Conservation (phyloP, 2,113 vertebrate genomes). For the Candoia aspera region DNA sequence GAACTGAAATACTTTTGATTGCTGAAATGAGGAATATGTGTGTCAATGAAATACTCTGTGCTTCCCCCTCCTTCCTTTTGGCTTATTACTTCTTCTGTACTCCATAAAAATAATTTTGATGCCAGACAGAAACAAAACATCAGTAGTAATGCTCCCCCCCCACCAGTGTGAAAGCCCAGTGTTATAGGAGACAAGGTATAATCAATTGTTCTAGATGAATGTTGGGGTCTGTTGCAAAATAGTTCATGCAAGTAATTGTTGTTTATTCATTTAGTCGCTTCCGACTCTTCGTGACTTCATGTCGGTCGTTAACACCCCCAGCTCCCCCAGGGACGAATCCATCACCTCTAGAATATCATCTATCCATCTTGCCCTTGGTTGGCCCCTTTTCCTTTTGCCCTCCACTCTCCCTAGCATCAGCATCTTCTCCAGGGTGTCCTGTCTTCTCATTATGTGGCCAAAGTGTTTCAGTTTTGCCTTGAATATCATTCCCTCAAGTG, state of each 20-base stretch:
- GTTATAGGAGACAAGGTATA: background rate
- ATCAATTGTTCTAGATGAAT: background rate
- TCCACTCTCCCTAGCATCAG: too few relatives aligned
- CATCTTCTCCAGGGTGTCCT: too few relatives aligned
- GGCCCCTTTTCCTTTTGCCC: too few relatives aligned
- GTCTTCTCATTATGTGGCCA: too few relatives aligned
- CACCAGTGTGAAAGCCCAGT: background rate
- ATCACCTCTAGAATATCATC: too few relatives aligned
- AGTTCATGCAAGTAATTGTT: background rate
- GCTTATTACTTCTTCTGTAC: background rate
- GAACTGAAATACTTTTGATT: background rate
- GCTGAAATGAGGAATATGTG: background rate
- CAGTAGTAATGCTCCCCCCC: background rate
- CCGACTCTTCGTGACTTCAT: too few relatives aligned
- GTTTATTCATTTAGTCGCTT: too few relatives aligned
- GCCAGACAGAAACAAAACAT: background rate
- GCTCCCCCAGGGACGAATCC: too few relatives aligned
- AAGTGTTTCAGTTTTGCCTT: too few relatives aligned
- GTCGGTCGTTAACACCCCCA: too few relatives aligned
- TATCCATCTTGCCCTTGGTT: too few relatives aligned
- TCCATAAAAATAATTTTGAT: background rate
- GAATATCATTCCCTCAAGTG: too few relatives aligned
- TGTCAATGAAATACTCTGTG: background rate
- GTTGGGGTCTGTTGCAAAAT: background rate
- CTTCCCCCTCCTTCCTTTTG: background rate